Conservation (phyloP, 2,797 vertebrate species). For the Artibeus jamaicensis region DNA sequence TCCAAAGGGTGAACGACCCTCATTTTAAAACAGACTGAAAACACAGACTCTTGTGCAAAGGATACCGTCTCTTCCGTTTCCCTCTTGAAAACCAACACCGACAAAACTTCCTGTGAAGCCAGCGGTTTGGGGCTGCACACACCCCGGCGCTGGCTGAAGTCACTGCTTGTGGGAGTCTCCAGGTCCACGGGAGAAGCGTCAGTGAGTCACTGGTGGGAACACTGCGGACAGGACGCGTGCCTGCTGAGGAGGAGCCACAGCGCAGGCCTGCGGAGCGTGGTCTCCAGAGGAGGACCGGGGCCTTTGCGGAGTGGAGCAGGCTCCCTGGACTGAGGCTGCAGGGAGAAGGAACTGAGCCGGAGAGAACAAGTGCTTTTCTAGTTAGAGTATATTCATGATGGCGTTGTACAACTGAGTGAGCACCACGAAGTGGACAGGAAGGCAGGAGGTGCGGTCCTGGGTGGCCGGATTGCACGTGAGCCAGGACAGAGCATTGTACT, state of each 20-base stretch:
- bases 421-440: conserved; percentile 97
- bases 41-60: conserved; percentile 77
- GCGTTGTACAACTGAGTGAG: conserved; percentile 98
- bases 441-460: conserved; percentile 98
- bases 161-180: conserved; percentile 73
- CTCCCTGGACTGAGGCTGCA: conserved; percentile 68
- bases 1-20: conserved; percentile 67
- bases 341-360: conserved; percentile 75
- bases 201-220: conserved; percentile 69
- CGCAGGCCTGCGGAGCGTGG: conserved; percentile 66
- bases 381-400: conserved; percentile 94
- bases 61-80: conserved; percentile 73
- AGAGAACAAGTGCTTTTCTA: conserved; percentile 78
- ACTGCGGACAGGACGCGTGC: conserved; percentile 74
- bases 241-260: conserved; percentile 74
- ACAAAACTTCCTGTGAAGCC: conserved; percentile 55
- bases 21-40: conserved; percentile 69
- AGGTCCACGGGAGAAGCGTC: conserved; percentile 76
- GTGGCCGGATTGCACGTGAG: conserved; percentile 96
- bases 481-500: conserved; percentile 99
- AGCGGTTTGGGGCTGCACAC: conserved; percentile 68
- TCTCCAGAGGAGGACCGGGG: conserved; percentile 71
- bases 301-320: conserved; percentile 69
- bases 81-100: conserved; percentile 56
- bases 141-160: conserved; percentile 77